These are phyloP conservation scores for Aramus guarauna DNA, from an alignment of 2,113 vertebrate genomes.

Conservation along the genomic window DNA sequence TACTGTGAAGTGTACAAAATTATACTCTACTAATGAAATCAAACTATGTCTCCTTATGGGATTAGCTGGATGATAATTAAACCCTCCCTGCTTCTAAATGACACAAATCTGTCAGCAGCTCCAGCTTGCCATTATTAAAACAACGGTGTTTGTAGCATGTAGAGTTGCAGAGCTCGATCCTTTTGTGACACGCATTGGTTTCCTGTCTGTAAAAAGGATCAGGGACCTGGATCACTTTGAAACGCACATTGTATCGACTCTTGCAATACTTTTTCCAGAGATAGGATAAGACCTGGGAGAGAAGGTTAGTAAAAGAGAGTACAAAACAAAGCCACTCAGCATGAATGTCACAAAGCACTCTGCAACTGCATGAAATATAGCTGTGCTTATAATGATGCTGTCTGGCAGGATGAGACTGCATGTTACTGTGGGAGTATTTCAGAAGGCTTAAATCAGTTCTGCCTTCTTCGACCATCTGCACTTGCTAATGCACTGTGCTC, in stretches of 20 bases:
- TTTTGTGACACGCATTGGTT: neutral
- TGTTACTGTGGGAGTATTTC: neutral
- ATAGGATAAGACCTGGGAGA: neutral
- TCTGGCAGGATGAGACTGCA: neutral
- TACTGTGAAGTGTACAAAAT: constrained; percentile 50
- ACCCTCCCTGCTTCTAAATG: neutral
- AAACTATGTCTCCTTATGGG: constrained; percentile 27
- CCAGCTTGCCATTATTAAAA: neutral
- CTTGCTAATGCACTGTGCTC: neutral
- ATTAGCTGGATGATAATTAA: constrained; percentile 35
- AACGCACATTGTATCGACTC: neutral
- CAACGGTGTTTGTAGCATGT: neutral
- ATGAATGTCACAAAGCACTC: neutral
- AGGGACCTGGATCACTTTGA: neutral
- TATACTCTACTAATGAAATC: constrained; percentile 41
- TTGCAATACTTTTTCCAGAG: neutral
- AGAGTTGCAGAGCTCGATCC: neutral
- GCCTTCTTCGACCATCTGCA: neutral
- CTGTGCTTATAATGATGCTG: neutral
- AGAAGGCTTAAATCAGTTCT: neutral
- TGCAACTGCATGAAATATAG: neutral
- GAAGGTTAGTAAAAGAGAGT: neutral
- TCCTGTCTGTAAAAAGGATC: neutral
- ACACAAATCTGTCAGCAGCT: neutral
- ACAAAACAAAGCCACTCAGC: neutral